Conservation (phyloP, 2,797 vertebrate genomes). For the Trichosurus vulpecula region DNA sequence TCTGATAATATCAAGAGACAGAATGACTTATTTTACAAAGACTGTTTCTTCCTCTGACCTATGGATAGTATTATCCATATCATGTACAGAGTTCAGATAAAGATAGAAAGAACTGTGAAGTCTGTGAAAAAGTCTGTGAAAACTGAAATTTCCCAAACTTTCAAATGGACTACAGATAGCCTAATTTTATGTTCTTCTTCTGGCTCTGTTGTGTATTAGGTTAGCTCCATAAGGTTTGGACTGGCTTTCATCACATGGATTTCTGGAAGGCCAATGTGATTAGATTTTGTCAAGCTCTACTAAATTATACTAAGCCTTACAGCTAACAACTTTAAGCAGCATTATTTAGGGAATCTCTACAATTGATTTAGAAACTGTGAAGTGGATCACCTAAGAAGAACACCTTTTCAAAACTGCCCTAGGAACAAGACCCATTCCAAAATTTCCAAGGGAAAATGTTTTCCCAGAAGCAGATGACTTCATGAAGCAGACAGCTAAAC, state of each 20-base stretch:
- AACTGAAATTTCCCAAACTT: not conserved
- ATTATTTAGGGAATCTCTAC: not conserved
- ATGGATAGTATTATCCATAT: not conserved
- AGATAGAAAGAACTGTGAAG: too few species aligned
- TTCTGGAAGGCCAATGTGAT: not conserved
- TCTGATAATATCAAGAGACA: not conserved
- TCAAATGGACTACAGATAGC: not conserved
- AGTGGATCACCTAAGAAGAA: not conserved
- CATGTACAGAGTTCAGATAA: not conserved
- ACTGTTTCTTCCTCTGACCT: not conserved
- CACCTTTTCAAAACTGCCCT: not conserved
- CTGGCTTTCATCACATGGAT: not conserved
- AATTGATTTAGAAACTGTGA: not conserved
- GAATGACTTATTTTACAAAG: not conserved
- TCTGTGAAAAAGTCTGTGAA: not conserved
- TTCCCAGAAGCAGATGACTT: not conserved
- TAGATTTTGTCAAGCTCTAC: not conserved
- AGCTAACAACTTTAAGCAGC: not conserved
- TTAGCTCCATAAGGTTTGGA: not conserved
- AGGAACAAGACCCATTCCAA: not conserved
- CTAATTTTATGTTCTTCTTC: not conserved
- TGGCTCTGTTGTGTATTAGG: not conserved
- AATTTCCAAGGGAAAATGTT: not conserved
- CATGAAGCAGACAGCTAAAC: not conserved
- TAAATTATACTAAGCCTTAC: not conserved